Evolutionary conservation across 2,113 vertebrate species (phyloP).

Genomic region (Lepus timidus): DNA sequence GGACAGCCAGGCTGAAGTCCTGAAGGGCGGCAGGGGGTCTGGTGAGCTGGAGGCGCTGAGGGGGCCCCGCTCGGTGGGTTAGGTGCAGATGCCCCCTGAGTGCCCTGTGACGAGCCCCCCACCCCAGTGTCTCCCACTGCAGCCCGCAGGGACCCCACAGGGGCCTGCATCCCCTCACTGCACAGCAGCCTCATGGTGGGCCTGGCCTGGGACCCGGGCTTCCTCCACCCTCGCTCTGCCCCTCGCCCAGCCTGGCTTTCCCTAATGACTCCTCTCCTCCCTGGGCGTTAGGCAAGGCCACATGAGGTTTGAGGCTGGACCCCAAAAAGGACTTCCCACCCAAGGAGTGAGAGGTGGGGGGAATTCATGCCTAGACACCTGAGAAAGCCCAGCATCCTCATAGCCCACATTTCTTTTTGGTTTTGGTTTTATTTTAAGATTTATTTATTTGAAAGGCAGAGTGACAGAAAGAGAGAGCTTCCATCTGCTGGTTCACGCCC

Average conservation of each 20-base stretch:
- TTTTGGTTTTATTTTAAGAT: too few species aligned
- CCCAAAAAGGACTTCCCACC: neutral
- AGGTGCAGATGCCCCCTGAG: neutral
- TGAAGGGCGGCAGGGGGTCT: conserved; percentile 63
- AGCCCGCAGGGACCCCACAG: neutral
- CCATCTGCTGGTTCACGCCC: too few species aligned
- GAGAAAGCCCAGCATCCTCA: neutral
- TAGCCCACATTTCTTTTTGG: neutral
- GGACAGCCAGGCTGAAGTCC: conserved; percentile 79
- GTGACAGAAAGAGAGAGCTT: too few species aligned
- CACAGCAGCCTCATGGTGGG: neutral
- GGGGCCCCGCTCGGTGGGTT: neutral
- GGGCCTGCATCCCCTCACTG: neutral
- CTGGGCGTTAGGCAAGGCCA: conserved; percentile 9
- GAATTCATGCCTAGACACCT: neutral
- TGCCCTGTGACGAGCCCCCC: neutral
- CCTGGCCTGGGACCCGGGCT: neutral
- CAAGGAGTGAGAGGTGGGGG: neutral
- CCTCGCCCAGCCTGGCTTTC: neutral
- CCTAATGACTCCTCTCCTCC: conserved; percentile 8
- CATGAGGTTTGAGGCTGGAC: neutral
- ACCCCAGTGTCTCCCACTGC: neutral
- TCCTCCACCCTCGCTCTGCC: neutral
- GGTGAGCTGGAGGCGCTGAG: conserved; percentile 63
- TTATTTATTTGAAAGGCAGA: too few species aligned